phyloP scores from a whole-genome alignment of 2,888 invertebrate species.

The Furcula furcula region DNA sequence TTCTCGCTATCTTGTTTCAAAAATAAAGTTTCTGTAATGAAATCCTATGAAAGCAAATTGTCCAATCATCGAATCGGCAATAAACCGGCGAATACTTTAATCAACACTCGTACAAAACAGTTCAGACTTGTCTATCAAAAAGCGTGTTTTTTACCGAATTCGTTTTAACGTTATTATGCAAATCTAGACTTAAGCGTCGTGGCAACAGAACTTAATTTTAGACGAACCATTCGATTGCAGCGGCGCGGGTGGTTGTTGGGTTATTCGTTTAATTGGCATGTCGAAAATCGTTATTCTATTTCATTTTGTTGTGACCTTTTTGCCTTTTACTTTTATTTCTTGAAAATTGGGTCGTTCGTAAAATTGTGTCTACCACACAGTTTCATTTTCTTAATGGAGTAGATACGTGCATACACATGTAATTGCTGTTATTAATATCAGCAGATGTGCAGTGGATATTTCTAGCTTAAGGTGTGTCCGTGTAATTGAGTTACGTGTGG shows the following conservation, averaged over 20 bases:
- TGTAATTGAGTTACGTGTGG: no score
- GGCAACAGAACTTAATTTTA: conserved; percentile 19
- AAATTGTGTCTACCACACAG: not conserved
- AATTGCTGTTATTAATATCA: no score
- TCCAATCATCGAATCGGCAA: conserved; percentile 7
- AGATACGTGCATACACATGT: no score
- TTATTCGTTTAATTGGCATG: conserved; percentile 35
- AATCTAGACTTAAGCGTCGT: conserved; percentile 24
- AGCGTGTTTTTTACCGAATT: conserved; percentile 30
- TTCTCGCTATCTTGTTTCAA: no score
- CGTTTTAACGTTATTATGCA: conserved; percentile 24
- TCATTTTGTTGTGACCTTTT: conserved; percentile 9
- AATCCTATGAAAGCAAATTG: no score
- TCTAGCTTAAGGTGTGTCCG: no score
- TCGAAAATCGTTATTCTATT: conserved; percentile 28
- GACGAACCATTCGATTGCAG: conserved; percentile 14
- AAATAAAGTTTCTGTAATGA: no score
- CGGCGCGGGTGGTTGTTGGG: conserved; percentile 9
- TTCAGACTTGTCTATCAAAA: conserved; percentile 28
- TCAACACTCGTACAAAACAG: conserved; percentile 19
- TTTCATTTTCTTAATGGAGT: not conserved
- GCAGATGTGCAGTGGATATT: no score
- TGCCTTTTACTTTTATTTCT: conserved; percentile 13
- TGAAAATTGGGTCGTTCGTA: not conserved
- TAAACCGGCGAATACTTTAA: conserved; percentile 17